phyloP scores from a whole-genome alignment of 2,113 vertebrate species.

The Sterrhoptilus dennistouni region DNA sequence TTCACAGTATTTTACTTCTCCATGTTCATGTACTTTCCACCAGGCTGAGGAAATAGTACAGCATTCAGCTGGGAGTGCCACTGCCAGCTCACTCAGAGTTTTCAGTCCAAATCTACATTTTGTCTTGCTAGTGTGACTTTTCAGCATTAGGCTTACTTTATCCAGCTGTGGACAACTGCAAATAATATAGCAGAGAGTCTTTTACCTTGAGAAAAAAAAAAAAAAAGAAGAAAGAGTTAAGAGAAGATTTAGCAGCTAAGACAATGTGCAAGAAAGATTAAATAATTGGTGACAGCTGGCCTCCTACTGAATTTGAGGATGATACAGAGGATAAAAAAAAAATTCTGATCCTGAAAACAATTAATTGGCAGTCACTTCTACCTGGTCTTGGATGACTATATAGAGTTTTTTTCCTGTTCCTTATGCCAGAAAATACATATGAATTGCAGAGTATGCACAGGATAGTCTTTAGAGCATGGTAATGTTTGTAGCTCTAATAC shows the following conservation, averaged over 20 bases:
- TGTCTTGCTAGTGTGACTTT: not conserved
- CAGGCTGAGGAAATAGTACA: rapidly evolving
- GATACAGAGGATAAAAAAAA: not conserved
- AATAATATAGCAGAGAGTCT: not conserved
- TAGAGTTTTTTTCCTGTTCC: not conserved
- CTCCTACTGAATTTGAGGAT: not conserved
- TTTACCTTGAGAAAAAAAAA: not conserved
- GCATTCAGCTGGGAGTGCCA: not conserved
- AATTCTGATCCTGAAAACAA: not conserved
- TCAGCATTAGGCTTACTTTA: not conserved
- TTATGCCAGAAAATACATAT: not conserved
- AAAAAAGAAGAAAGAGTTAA: not conserved
- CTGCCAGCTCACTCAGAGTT: not conserved
- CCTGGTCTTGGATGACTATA: not conserved
- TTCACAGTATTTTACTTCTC: not conserved
- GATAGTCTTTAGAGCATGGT: not conserved
- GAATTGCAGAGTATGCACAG: not conserved
- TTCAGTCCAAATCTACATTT: not conserved
- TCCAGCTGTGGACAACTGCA: not conserved
- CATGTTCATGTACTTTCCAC: not conserved
- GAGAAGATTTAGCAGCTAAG: not conserved
- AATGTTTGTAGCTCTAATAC: not conserved
- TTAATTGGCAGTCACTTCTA: not conserved
- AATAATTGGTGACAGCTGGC: not conserved
- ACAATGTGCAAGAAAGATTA: not conserved